phyloP scores from a whole-genome alignment of 2,797 vertebrate species.

The Darevskia nairensis region DNA sequence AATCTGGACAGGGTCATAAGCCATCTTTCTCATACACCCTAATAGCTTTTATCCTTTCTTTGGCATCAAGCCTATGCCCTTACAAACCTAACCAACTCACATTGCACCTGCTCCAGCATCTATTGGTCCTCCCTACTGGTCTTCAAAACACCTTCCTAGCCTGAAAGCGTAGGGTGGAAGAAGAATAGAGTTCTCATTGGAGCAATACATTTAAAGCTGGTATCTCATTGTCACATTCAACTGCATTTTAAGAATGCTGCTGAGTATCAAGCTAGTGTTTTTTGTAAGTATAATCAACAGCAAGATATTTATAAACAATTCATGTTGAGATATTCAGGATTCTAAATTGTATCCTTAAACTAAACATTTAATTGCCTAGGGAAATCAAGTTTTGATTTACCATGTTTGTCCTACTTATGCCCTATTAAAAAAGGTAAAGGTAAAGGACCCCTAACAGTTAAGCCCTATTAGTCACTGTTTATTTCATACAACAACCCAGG shows the following conservation, averaged over 20 bases:
- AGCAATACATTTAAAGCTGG: not conserved
- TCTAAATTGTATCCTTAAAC: not conserved
- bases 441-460: too few species aligned
- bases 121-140: not conserved
- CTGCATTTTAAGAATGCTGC: not conserved
- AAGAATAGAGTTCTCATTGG: not conserved
- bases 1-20: not conserved
- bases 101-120: not conserved
- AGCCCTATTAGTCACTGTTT: not conserved
- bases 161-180: not conserved
- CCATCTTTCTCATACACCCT: not conserved
- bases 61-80: not conserved
- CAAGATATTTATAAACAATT: not conserved
- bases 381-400: not conserved
- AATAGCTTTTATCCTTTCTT: not conserved
- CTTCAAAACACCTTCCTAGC: not conserved
- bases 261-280: not conserved
- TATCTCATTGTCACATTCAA: not conserved
- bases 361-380: not conserved
- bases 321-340: not conserved
- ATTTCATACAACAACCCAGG: not conserved
- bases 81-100: not conserved
- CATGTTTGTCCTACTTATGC: too few species aligned
- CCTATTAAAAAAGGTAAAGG: too few species aligned
- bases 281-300: not conserved